Evolutionary conservation across 2,797 vertebrate genomes (phyloP).

Genomic region (Geotrypetes seraphini): DNA sequence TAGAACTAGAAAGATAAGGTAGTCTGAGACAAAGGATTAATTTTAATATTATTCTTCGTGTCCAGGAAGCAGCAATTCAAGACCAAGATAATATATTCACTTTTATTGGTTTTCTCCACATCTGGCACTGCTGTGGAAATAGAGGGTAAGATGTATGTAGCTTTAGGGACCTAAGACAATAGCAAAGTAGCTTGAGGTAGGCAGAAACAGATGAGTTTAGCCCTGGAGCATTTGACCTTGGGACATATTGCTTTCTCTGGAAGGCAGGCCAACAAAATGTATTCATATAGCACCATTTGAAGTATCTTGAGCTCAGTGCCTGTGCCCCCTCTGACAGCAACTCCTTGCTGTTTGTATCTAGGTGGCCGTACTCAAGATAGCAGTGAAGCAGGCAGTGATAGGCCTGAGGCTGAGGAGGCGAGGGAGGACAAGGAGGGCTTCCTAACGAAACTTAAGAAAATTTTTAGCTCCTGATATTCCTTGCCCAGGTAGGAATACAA

Average conservation of each 20-base stretch:
- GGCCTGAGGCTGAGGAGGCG: constrained; percentile 51
- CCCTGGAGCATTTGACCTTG: not conserved
- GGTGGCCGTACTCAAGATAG: constrained; percentile 70
- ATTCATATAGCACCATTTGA: not conserved
- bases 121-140: too few species aligned
- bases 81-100: too few species aligned
- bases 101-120: too few species aligned
- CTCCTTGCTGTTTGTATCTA: constrained; percentile 69
- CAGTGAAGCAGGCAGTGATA: constrained; percentile 54
- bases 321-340: constrained; percentile 35
- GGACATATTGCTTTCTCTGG: not conserved
- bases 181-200: too few species aligned
- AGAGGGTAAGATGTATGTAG: too few species aligned
- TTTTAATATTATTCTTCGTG: too few species aligned
- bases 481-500: constrained; percentile 66
- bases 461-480: constrained; percentile 79
- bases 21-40: too few species aligned
- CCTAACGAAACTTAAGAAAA: constrained; percentile 84
- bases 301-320: not conserved
- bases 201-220: too few species aligned
- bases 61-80: too few species aligned
- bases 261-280: not conserved
- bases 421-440: constrained; percentile 68
- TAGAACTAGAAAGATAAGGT: too few species aligned
- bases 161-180: too few species aligned